Evolutionary conservation across 1,140 invertebrate genomes (phyloP).

Genomic region (Ceratina japonica): DNA sequence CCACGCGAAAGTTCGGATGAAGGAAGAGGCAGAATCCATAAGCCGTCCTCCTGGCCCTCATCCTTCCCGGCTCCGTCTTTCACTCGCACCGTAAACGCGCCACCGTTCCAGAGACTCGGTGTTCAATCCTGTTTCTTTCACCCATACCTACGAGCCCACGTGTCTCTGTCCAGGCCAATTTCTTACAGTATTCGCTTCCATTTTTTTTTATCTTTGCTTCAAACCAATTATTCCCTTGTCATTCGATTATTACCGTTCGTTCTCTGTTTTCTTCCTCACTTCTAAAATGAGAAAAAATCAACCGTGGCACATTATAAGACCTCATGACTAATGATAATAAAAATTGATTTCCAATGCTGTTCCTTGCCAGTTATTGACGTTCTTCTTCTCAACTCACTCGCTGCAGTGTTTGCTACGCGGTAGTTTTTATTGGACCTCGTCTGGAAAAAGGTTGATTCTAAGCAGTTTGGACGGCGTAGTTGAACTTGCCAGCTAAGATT

Average conservation of each 20-base stretch:
- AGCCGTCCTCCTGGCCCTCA: constrained; percentile 48
- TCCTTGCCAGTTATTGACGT: neutral
- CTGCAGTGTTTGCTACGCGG: constrained; percentile 2
- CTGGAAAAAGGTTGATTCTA: constrained; percentile 10
- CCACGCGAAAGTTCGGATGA: constrained; percentile 63
- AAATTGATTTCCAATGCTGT: neutral
- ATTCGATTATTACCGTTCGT: constrained; percentile 30
- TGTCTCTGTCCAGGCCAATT: constrained; percentile 24
- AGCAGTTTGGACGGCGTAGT: constrained; percentile 6
- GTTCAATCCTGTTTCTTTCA: constrained; percentile 41
- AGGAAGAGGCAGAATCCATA: constrained; percentile 63
- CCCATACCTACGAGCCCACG: constrained; percentile 24
- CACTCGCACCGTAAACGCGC: constrained; percentile 23
- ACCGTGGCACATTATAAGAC: neutral
- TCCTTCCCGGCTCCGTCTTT: constrained; percentile 43
- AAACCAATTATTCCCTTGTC: constrained; percentile 30
- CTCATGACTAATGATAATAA: neutral
- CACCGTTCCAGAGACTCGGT: constrained; percentile 22
- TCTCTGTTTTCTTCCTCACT: neutral
- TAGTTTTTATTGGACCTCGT: neutral
- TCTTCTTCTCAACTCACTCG: neutral
- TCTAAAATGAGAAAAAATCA: too few species aligned
- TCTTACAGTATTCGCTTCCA: constrained; percentile 45
- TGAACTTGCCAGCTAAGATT: neutral
- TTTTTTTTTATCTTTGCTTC: constrained; percentile 23